Evolutionary conservation across 2,888 invertebrate genomes (phyloP).

Genomic region (Margaritifera margaritifera): DNA sequence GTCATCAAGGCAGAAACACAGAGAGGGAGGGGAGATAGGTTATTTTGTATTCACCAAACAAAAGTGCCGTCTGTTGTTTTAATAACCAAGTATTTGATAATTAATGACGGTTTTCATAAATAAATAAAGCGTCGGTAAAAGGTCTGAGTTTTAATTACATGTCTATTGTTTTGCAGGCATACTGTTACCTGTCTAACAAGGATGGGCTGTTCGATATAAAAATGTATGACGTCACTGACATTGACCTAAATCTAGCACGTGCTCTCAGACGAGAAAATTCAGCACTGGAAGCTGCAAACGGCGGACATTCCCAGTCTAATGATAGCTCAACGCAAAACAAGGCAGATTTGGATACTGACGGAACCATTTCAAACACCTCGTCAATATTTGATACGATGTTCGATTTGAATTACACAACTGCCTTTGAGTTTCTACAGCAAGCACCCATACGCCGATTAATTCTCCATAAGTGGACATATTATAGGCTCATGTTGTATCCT

Average conservation of each 20-base stretch:
- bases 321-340: background rate
- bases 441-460: slow-evolving; percentile 41
- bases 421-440: slow-evolving; percentile 44
- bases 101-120: too few relatives aligned
- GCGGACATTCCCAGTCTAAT: background rate
- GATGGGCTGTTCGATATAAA: slow-evolving; percentile 58
- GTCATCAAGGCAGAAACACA: too few relatives aligned
- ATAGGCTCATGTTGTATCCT: slow-evolving; percentile 32
- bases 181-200: slow-evolving; percentile 45
- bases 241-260: slow-evolving; percentile 26
- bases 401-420: slow-evolving; percentile 35
- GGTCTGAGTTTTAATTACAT: too few relatives aligned
- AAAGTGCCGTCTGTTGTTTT: too few relatives aligned
- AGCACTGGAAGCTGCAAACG: background rate
- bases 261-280: background rate
- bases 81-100: too few relatives aligned
- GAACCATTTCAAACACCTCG: slow-evolving; percentile 4
- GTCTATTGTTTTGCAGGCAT: slow-evolving; percentile 36
- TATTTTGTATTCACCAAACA: too few relatives aligned
- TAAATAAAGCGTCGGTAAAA: too few relatives aligned
- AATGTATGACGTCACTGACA: slow-evolving; percentile 57
- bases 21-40: too few relatives aligned
- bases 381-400: slow-evolving; percentile 50
- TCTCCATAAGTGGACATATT: slow-evolving; percentile 45
- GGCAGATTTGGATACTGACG: background rate